Evolutionary conservation across 2,113 vertebrate genomes (phyloP), one percentile per base, ranked within the genome.

Genomic region (Uropsilus gracilis): DNA sequence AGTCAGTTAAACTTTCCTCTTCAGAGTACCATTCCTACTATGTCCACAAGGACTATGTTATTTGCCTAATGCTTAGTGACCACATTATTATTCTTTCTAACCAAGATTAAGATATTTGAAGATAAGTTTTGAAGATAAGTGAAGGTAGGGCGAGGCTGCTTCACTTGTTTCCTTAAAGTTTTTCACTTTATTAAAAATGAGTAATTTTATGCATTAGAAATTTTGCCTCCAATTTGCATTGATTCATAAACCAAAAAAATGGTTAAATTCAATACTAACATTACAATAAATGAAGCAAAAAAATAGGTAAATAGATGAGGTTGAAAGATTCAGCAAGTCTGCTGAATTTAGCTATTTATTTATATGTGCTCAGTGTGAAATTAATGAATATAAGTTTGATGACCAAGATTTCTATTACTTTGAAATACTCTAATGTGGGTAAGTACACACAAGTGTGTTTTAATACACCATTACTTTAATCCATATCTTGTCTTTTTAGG

Each of bases 401-500:
- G 57, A 83, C 75, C 73, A 93, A 82, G 53, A 87, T 94, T 95
- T 96, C 86, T 91, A 95, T 96, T 96, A 84, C 83, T 93, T 66
- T 95, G 84, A 93, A 95, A 93, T 95, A 91, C 64, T 89, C 20
- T 94, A 95, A 97, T 87, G 39, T 89, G 94, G 78, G 75, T 95
- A 91, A 94, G 80, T 72, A 84, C 75, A 95, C 71, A 93, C 83
- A 68, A 91, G 71, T 94, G 57, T 95, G 48, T 93, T 94, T 95
- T 95, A 96, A 95, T 96, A 86, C 53, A 94, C 34, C 59, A 57
- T 95, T 93, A 91, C 66, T 90, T 24, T 32, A 96, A 96, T 89
- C 44, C 24, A 8, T 95, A 91, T 93, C 87, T 84, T 89, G 75
- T 91, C 37, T 94, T 95, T 94, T 94, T 6, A 77, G 89, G 59